Evolutionary conservation across 2,113 vertebrate species (phyloP).

Genomic region (Dromaius novaehollandiae): DNA sequence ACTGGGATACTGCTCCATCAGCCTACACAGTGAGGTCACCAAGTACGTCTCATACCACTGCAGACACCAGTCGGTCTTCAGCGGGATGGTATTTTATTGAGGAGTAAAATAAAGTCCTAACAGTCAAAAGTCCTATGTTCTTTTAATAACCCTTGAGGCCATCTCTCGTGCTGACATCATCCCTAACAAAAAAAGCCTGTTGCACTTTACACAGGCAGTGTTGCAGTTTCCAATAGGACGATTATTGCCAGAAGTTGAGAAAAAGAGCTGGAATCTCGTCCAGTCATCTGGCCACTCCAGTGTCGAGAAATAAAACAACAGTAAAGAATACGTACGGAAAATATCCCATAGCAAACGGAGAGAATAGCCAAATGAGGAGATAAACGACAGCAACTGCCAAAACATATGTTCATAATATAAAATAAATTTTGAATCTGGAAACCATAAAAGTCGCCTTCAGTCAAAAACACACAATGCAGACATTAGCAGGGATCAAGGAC

Average conservation of each 20-base stretch:
- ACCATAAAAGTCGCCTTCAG: slow-evolving; percentile 9
- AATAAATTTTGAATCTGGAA: slow-evolving; percentile 46
- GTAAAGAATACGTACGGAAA: slow-evolving; percentile 36
- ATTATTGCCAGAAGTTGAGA: slow-evolving; percentile 53
- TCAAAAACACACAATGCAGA: neutral
- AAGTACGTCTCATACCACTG: slow-evolving; percentile 33
- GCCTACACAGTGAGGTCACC: slow-evolving; percentile 35
- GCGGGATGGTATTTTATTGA: slow-evolving; percentile 59
- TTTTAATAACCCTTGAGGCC: slow-evolving; percentile 75
- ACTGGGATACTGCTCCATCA: slow-evolving; percentile 24
- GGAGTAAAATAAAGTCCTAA: slow-evolving; percentile 49
- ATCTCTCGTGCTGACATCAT: slow-evolving; percentile 74
- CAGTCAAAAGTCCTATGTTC: slow-evolving; percentile 75
- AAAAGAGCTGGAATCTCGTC: slow-evolving; percentile 26
- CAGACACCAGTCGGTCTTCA: slow-evolving; percentile 66
- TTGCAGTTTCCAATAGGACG: slow-evolving; percentile 56
- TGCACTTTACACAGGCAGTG: slow-evolving; percentile 49
- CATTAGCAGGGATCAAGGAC: neutral
- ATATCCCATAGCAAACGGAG: neutral
- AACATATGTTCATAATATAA: slow-evolving; percentile 14
- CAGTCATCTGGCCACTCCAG: slow-evolving; percentile 50
- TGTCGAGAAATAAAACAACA: slow-evolving; percentile 38
- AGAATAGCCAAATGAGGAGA: slow-evolving; percentile 25
- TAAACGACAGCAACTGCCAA: slow-evolving; percentile 24
- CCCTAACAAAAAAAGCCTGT: slow-evolving; percentile 70